These are phyloP conservation scores for Pygoscelis adeliae DNA, from an alignment of 2,113 vertebrate species.

Conservation along the genomic window DNA sequence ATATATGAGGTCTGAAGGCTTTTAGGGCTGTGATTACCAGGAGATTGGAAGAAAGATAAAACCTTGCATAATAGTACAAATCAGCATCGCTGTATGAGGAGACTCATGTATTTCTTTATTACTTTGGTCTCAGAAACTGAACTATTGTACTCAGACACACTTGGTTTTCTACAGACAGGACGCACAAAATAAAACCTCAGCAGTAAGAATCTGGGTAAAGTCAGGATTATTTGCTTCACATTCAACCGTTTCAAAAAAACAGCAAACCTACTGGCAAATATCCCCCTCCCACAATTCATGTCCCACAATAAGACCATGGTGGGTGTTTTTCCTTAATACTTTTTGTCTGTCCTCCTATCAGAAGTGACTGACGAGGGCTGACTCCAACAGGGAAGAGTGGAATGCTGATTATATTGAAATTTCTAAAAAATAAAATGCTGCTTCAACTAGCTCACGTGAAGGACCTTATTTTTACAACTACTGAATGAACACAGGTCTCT, in stretches of 20 bases:
- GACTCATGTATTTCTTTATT: neutral
- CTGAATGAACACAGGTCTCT: neutral
- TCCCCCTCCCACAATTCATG: neutral
- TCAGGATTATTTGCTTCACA: neutral
- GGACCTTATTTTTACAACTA: neutral
- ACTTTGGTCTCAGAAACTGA: neutral
- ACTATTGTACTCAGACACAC: neutral
- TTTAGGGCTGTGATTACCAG: neutral
- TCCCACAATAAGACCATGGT: neutral
- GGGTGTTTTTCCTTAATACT: neutral
- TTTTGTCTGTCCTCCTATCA: neutral
- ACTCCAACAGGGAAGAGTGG: neutral
- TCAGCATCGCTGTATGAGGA: neutral
- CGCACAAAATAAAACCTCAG: neutral
- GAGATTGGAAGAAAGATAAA: neutral
- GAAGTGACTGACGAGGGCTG: neutral
- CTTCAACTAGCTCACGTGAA: neutral
- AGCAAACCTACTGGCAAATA: neutral
- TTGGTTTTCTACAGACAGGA: neutral
- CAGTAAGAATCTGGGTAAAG: neutral
- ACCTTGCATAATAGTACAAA: neutral
- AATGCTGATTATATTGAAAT: neutral
- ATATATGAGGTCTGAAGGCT: neutral
- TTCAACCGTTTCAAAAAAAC: rapidly evolving
- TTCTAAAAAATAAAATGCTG: neutral